Base-by-base conservation (phyloP, 2,797 vertebrate genomes). In the Chelon labrosus region DNA sequence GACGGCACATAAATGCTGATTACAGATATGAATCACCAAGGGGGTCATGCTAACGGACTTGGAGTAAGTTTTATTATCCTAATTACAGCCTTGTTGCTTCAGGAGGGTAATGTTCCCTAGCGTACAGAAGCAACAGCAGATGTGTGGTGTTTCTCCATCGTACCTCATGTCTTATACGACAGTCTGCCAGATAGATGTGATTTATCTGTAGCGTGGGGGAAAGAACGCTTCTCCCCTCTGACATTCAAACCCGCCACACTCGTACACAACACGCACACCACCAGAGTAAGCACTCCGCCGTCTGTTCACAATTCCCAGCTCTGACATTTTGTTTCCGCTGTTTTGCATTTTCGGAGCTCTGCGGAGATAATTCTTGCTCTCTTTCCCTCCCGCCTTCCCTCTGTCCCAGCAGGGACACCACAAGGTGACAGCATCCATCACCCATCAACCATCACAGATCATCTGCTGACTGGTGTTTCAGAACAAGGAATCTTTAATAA, bases 391-490 rank as follows among this genome's bases (percentile, higher is more conserved):
- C 17, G 13, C 53, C 57, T 42, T 57, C 55, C 55, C 72, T 62
- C 69, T 56, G 47, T 55, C 80, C 58, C 85, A 83, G 70, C 76
- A 54, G 86, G 89, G 89, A 90, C 76, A 74, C 75, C 65, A 70
- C 89, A 90, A 91, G 90, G 92, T 92, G 91, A 93, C 88, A 86
- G 79, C 87, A 92, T 93, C 83, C 77, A 90, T 93, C 91, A 90
- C 71, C 78, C 80, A 54, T 82, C 80, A 88, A 75, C 72, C 70
- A 63, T 84, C 83, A 79, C 85, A 78, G 65, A 72, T 86, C 82
- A 88, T 91, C 86, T 83, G 75, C 76, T 79, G 77, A 85, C 79
- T 79, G 88, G 49, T 66, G 73, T 83, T 71, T 87, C 77, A 76
- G 72, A 90, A 85, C 75, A 67, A 79, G 67, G 53, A 82, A 55